phyloP scores from a whole-genome alignment of 1,140 invertebrate genomes.

The Hyles vespertilio region DNA sequence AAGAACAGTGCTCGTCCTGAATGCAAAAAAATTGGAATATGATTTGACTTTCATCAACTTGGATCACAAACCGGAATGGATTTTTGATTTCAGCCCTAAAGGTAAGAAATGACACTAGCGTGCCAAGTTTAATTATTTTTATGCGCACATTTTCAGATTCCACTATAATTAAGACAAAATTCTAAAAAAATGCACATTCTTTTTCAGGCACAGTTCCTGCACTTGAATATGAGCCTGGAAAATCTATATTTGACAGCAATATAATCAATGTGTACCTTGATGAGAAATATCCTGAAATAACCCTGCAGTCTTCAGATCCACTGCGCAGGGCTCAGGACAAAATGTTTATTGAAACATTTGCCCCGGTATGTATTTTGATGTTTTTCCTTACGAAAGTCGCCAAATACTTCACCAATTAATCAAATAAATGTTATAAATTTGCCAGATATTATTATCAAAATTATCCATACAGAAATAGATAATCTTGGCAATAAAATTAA shows the following conservation, averaged over 20 bases:
- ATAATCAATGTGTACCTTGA: constrained; percentile 91
- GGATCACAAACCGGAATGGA: constrained; percentile 90
- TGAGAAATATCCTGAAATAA: constrained; percentile 83
- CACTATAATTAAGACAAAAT: no score
- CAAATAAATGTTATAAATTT: no score
- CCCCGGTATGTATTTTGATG: constrained; percentile 35
- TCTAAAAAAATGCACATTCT: background rate
- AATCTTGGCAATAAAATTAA: no score
- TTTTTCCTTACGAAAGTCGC: no score
- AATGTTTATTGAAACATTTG: constrained; percentile 84
- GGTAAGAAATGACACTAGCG: constrained; percentile 40
- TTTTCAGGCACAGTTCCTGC: constrained; percentile 56
- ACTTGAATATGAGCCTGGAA: constrained; percentile 62
- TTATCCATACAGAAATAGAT: no score
- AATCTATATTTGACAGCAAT: constrained; percentile 62
- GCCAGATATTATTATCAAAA: no score
- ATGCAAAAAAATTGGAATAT: constrained; percentile 89
- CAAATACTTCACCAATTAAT: no score
- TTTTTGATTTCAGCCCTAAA: constrained; percentile 79
- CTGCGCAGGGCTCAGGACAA: constrained; percentile 87
- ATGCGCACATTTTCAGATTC: no score
- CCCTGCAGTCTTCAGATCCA: constrained; percentile 83
- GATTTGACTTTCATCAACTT: constrained; percentile 91
- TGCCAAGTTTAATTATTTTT: background rate
- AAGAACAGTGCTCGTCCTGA: constrained; percentile 86